A percentile compares a stretch with the other conserved stretches of the same genome.
Conservation (phyloP, 2,888 invertebrate genomes). For the Alsophila aescularia region DNA sequence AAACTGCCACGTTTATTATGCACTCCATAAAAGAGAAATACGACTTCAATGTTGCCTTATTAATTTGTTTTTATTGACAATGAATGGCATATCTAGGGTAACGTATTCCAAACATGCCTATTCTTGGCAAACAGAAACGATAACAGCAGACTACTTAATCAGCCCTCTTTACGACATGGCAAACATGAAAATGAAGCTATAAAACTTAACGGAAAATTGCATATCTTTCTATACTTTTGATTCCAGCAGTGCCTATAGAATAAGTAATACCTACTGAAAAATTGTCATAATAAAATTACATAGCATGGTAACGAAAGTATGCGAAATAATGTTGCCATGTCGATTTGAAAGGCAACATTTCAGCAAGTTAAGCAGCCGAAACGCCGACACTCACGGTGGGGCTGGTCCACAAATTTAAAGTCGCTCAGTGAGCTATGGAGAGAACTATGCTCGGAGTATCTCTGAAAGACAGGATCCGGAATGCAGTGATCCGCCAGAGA, state of each 20-base stretch:
- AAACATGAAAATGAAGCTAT: slow-evolving; percentile 13
- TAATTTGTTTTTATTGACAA: slow-evolving; percentile 15
- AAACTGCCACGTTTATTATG: not conserved
- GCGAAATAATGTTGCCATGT: not conserved
- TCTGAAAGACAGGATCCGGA: too few relatives aligned
- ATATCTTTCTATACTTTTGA: slow-evolving; percentile 4
- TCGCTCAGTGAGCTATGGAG: too few relatives aligned
- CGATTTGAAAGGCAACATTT: not conserved
- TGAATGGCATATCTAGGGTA: slow-evolving; percentile 10
- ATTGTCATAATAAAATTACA: not conserved
- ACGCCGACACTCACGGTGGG: too few relatives aligned
- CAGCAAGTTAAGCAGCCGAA: not conserved
- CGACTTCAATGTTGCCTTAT: not conserved
- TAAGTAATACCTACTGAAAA: not conserved
- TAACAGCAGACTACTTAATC: slow-evolving; percentile 9
- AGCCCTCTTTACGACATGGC: slow-evolving; percentile 7
- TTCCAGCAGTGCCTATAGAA: not conserved
- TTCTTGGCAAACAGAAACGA: slow-evolving; percentile 14
- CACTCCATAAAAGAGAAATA: not conserved
- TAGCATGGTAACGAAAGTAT: not conserved
- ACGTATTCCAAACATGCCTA: slow-evolving; percentile 11
- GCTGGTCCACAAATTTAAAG: too few relatives aligned
- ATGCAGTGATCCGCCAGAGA: too few relatives aligned
- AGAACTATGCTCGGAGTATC: too few relatives aligned
- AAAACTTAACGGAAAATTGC: slow-evolving; percentile 16